Percentiles rank a stretch among this genome's conserved stretches.
These are phyloP conservation scores for Mythimna lalbum DNA, from an alignment of 2,888 invertebrate genomes.

Conservation along the genomic window DNA sequence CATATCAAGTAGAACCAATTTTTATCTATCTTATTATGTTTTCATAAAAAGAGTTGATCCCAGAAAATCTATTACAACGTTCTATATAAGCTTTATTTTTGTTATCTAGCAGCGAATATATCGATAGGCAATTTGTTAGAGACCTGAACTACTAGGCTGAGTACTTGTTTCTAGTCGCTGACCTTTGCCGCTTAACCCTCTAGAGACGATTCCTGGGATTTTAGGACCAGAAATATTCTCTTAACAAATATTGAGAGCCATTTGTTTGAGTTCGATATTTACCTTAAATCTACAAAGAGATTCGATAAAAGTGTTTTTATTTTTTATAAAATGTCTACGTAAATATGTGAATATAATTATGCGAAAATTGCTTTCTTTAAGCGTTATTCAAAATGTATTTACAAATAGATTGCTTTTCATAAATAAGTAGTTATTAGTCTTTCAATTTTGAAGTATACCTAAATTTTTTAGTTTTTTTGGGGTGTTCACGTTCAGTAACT, in stretches of 20 bases:
- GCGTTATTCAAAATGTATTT: slow-evolving; percentile 17
- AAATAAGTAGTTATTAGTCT: slow-evolving; percentile 1
- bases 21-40: background rate
- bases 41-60: slow-evolving; percentile 6
- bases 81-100: slow-evolving; percentile 21
- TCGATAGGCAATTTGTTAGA: slow-evolving; percentile 37
- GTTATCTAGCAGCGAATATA: slow-evolving; percentile 38
- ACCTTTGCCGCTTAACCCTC: slow-evolving; percentile 39
- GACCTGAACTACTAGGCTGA: slow-evolving; percentile 24
- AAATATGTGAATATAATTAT: background rate
- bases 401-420: slow-evolving; percentile 13
- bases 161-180: slow-evolving; percentile 19
- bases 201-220: slow-evolving; percentile 22
- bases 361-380: background rate
- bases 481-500: too few relatives aligned
- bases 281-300: background rate
- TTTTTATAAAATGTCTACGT: background rate
- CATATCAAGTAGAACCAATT: background rate
- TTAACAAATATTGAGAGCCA: slow-evolving; percentile 25
- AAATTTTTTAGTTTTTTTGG: background rate
- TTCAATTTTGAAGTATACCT: background rate
- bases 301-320: slow-evolving; percentile 1
- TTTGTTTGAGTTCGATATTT: slow-evolving; percentile 32
- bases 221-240: slow-evolving; percentile 17
- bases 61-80: slow-evolving; percentile 14